A percentile compares a stretch with the other conserved stretches of the same genome.
These are phyloP conservation scores for Psephotus haematonotus DNA, from an alignment of 2,113 vertebrate genomes.

Conservation along the genomic window DNA sequence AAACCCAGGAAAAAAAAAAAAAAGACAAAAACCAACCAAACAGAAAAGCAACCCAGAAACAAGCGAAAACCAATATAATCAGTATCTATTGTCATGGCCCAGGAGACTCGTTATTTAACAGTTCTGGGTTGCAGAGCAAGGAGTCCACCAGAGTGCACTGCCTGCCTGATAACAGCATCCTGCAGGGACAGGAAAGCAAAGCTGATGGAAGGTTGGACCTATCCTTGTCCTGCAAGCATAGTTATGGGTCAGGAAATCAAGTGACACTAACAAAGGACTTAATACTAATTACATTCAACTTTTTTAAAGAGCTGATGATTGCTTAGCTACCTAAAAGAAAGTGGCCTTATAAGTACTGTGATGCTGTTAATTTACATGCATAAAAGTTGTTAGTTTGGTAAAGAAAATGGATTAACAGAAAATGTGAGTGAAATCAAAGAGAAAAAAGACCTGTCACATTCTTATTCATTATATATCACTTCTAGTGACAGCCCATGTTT, in stretches of 20 bases:
- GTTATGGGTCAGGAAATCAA: background rate
- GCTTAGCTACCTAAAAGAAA: background rate
- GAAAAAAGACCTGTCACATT: background rate
- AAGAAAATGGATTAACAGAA: background rate
- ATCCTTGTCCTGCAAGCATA: background rate
- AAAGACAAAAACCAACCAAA: too few relatives aligned
- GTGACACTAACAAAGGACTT: background rate
- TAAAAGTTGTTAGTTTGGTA: background rate
- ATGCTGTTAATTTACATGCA: background rate
- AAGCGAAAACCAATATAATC: background rate
- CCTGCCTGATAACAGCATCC: background rate
- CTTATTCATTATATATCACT: background rate
- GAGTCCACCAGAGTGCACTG: background rate
- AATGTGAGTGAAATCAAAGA: background rate
- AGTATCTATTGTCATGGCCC: background rate
- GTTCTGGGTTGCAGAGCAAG: background rate
- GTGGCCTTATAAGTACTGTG: background rate
- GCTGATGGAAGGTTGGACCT: background rate
- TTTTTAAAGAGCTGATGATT: background rate
- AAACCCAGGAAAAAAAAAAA: too few relatives aligned
- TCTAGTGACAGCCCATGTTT: background rate
- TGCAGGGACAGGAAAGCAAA: background rate
- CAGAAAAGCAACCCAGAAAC: background rate
- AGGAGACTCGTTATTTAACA: background rate
- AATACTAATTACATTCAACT: background rate